A percentile compares a stretch with the other conserved stretches of the same genome.
These are phyloP conservation scores for Thelaira solivaga DNA, from an alignment of 2,888 invertebrate species.

Conservation along the genomic window DNA sequence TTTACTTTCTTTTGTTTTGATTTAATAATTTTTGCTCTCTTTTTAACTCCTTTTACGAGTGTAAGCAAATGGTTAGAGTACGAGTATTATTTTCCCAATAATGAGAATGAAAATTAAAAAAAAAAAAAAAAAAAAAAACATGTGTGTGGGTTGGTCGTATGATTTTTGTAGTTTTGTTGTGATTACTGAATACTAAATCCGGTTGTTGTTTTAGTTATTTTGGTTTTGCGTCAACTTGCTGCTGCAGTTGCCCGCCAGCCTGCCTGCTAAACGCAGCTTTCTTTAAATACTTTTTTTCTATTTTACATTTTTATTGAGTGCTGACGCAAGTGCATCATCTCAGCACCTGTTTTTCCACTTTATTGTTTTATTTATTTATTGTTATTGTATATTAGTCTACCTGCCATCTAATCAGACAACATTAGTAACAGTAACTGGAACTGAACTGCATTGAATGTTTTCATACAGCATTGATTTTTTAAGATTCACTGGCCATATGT, in stretches of 20 bases:
- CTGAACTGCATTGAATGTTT: too few species aligned
- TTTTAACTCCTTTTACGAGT: too few species aligned
- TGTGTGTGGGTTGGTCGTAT: conserved; percentile 38
- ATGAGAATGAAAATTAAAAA: too few species aligned
- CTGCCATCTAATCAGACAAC: not conserved
- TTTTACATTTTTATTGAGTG: conserved; percentile 37
- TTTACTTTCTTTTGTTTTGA: too few species aligned
- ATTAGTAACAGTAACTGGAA: not conserved
- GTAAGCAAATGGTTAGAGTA: too few species aligned
- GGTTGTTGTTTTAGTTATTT: conserved; percentile 43
- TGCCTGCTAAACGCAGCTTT: conserved; percentile 2
- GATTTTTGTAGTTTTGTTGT: conserved; percentile 39
- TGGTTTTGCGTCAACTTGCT: conserved; percentile 4
- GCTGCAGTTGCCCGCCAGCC: conserved; percentile 15
- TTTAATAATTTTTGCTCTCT: too few species aligned
- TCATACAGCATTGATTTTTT: conserved; percentile 16
- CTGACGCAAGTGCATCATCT: conserved; percentile 60
- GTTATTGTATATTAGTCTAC: conserved; percentile 3
- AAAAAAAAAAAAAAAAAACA: not conserved
- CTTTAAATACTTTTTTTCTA: conserved; percentile 28
- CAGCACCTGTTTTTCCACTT: conserved; percentile 56
- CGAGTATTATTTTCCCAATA: too few species aligned
- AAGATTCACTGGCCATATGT: conserved; percentile 45
- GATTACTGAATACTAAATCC: conserved; percentile 41
- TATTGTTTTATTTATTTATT: not conserved